Evolutionary conservation across 2,888 invertebrate genomes (phyloP), one percentile per base, ranked within the genome.

Genomic region (Invenusta paracnida): DNA sequence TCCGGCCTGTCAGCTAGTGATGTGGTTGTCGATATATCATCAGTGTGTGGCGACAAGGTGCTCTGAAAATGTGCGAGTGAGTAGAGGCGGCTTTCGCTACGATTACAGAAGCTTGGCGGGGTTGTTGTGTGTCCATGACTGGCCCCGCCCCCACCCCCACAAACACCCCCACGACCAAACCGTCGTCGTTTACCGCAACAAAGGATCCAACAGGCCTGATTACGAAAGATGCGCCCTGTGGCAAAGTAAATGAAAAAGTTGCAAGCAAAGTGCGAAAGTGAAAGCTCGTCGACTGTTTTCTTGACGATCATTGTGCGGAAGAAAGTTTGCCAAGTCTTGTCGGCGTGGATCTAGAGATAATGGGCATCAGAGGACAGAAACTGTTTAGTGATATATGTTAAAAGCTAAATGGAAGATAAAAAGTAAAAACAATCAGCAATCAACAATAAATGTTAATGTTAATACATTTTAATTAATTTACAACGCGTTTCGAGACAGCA

Each of bases 241-340:
- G 89, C 85, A 73, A 88, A 87, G 87, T 90, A 90, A 30, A 90
- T 88, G 86, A 90, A 88, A 86, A 90, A 88, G 87, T 90, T 90
- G 85, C 89, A 89, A n/a, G 90, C 89, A 87, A 89, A 90, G 85
- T 90, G 90, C 30, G 90, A 90, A 82, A 90, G 86, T 85, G 90
- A 30, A 17, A 85, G 25, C 86, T 85, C 25, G 27, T 84, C 30
- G 11, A 85, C 28, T 1, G 29, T 30, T 17, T 28, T 17, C 28
- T 86, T 86, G n/a, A 86, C 87, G 30, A 88, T 88, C 30, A 89
- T 82, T 81, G 87, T 89, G 17, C 82, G 83, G 86, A 90, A 88
- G 85, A 88, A 88, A 0, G 86, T 82, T 5, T 87, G 87, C 90
- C 90, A 90, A 17, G 81, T 85, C 0, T 89, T 88, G 66, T 90